Evolutionary conservation across 2,113 vertebrate species (phyloP), one percentile per base, ranked within the genome.

Genomic region (Notothenia rossii): DNA sequence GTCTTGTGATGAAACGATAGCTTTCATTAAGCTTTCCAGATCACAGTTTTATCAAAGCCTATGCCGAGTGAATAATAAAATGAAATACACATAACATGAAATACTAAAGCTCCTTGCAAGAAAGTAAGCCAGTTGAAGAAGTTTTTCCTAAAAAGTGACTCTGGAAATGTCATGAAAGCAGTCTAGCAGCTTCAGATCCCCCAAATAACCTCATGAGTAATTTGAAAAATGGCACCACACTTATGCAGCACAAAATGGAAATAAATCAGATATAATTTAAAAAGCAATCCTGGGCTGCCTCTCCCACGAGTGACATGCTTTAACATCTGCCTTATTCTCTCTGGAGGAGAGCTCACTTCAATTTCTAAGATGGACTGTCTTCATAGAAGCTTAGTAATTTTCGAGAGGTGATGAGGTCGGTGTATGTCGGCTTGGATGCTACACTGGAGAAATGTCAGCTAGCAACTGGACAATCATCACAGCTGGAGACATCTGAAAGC

Each of bases 401-500:
- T 11, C 29, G 51, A 62, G 76, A 10, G 15, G 25, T 18, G 48
- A 54, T 53, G 66, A 55, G 49, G 75, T 84, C 75, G 77, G 20
- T n/a, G 55, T 59, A 49, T 4, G 10, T 86, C 36, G 58, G 53
- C 64, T 77, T 20, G 50, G 53, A 78, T 59, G 49, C 56, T 17
- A 72, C 43, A 51, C 36, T 54, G 76, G 25, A 75, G 1, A 88
- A 75, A 70, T 84, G 65, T 83, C 56, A 80, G 51, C 49, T 60
- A 68, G 75, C 22, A 53, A 80, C 12, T 82, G 75, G 77, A 83
- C 86, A 73, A 33, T 83, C 90, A 79, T 91, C 90, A 84, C 83
- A 83, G 80, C 88, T 88, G 88, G 91, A 90, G 84, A 88, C 81
- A 69, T 66, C 81, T 45, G 43, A 61, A 66, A 74, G 72, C 55